phyloP scores from a whole-genome alignment of 2,113 vertebrate genomes.

The Pollimyrus isidori region DNA sequence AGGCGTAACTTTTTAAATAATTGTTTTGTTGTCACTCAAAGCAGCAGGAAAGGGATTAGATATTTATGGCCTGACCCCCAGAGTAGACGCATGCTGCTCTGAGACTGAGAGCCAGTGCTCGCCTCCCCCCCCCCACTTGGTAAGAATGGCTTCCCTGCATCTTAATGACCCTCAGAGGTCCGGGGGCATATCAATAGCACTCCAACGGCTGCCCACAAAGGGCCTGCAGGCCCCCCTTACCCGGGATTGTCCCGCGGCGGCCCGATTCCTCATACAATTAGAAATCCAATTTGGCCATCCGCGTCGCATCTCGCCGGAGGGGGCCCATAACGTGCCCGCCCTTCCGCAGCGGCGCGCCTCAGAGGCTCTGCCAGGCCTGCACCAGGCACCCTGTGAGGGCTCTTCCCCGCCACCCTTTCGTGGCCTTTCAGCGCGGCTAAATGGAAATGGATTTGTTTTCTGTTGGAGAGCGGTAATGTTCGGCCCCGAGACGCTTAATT shows the following conservation, averaged over 20 bases:
- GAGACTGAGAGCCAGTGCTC: constrained; percentile 67
- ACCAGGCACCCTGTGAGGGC: neutral
- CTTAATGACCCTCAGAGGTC: constrained; percentile 79
- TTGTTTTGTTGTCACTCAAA: constrained; percentile 68
- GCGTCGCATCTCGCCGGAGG: constrained; percentile 35
- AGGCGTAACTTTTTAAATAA: constrained; percentile 48
- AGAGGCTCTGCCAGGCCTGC: constrained; percentile 10
- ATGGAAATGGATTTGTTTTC: neutral
- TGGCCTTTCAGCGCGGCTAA: neutral
- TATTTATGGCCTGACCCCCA: constrained; percentile 64
- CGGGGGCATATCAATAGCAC: constrained; percentile 79
- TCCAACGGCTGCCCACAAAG: constrained; percentile 75
- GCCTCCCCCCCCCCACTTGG: too few species aligned
- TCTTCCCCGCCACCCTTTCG: neutral
- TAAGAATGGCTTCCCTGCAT: too few species aligned
- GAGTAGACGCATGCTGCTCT: constrained; percentile 69
- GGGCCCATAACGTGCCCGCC: constrained; percentile 52
- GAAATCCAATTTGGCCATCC: constrained; percentile 79
- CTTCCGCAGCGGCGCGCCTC: constrained; percentile 56
- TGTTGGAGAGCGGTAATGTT: neutral
- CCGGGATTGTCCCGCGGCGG: constrained; percentile 71
- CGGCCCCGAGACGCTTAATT: neutral
- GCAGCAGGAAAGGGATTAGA: constrained; percentile 66
- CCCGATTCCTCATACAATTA: constrained; percentile 80
- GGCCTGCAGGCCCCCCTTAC: constrained; percentile 67